Base-by-base conservation (phyloP, 2,113 vertebrate genomes). In the Clinocottus analis region DNA sequence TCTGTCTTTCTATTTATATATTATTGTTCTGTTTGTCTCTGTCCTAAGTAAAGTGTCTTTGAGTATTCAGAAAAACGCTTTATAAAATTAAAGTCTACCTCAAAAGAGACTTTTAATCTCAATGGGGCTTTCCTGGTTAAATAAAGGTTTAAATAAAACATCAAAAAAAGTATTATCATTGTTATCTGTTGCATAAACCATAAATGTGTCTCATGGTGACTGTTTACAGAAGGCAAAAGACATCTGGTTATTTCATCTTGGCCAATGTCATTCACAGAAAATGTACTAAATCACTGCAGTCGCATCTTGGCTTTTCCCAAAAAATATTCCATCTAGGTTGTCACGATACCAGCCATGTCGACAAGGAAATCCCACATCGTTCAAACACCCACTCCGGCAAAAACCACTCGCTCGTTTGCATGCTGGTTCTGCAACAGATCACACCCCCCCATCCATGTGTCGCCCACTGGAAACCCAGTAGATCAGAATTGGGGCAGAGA, bases 401-500 rank as follows among this genome's bases (percentile, higher is more conserved):
- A 12, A 41, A 41, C 11, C 39, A 13, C 39, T 41, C 10, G 39
- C 39, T n/a, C 12, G 39, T 21, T 21, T 49, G 17, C 17, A 49
- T 49, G 17, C 45, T 21, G 45, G 7, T 33, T 33, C 33, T 43
- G 1, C 13, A 43, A 43, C 45, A 27, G 21, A 53, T 27, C 14
- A 2, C 23, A 17, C 27, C 35, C 23, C 4, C 33, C 27, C 31
- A 51, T 58, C 21, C 16, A 10, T 9, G 17, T 4, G 3, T 9
- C 45, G 37, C 9, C 16, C 49, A 47, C 39, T 29, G n/a, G n/a
- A 71, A 60, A 23, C 0, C 62, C 14, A 33, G 53, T 12, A 31
- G 56, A 8, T 67, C 33, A 31, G 29, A 41, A 51, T 2, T 47
- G 55, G 29, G 58, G 33, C 65, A 69, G 45, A 58, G 58, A 72